Base-by-base conservation (phyloP, 2,888 invertebrate genomes). In the Drymonia ruficornis region DNA sequence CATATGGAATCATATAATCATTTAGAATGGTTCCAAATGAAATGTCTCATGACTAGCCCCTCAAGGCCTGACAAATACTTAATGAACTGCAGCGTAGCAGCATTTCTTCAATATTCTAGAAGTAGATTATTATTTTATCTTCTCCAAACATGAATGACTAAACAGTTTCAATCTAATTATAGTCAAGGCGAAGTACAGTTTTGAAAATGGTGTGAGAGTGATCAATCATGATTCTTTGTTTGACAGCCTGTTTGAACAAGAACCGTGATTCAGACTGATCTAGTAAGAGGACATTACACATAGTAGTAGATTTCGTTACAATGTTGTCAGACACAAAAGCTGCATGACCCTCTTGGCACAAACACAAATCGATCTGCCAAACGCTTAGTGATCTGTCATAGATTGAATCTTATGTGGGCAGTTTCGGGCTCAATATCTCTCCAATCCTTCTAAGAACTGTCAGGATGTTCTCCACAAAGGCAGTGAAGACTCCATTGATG, bases 271-370 rank as follows among this genome's bases (percentile, higher is more conserved):
- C 19, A 43, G 19, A 2, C 18, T 43, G 19, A 19, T 43, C 19
- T 43, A 43, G 19, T 18, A 12, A 43, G 0, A 43, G 40, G 7
- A 40, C 16, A 15, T 38, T 38, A 40, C 15, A 40, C 3, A 43
- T 9, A 55, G 48, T 48, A 51, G 49, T 51, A 55, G 43, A 55
- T 55, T 49, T 9, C 46, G 34, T 43, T 53, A 49, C 2, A 56
- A 54, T 46, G 50, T n/a, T 59, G 56, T 53, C 53, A 51, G 61
- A 42, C 44, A 36, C 49, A 54, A 55, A 36, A 47, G 40, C 15
- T 40, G 23, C 52, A 44, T 61, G 69, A 54, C 65, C 63, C 52
- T 45, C 34, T 71, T 71, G 61, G 69, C 69, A 19, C 58, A 50
- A 46, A 62, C 40, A 55, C 65, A 65, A 63, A 63, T 63, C 46